Evolutionary conservation across 1,140 invertebrate genomes (phyloP).

Genomic region (Drosophila pandora): DNA sequence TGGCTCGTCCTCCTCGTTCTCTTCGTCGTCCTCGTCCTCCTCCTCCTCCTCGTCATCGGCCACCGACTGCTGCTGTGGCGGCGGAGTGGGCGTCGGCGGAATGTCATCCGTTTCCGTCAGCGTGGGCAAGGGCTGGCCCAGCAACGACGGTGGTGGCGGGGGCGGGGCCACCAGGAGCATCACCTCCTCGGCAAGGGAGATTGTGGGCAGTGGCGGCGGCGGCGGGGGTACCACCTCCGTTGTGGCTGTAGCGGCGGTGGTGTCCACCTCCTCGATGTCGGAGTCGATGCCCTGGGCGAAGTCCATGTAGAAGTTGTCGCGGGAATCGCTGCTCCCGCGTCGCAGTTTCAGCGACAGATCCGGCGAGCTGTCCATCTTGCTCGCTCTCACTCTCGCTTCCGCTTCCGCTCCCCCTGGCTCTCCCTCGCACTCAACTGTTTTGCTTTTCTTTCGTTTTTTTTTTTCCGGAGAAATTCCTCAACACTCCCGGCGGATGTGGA

Average conservation of each 20-base stretch:
- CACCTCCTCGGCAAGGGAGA: slow-evolving; percentile 59
- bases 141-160: slow-evolving; percentile 54
- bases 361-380: slow-evolving; percentile 89
- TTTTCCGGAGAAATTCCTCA: background rate
- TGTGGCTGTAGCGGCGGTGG: slow-evolving; percentile 70
- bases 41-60: slow-evolving; percentile 35
- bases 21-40: slow-evolving; percentile 9
- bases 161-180: slow-evolving; percentile 64
- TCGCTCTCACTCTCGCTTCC: slow-evolving; percentile 3
- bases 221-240: slow-evolving; percentile 24
- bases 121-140: slow-evolving; percentile 68
- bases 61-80: slow-evolving; percentile 56
- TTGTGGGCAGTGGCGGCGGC: slow-evolving; percentile 54
- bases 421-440: background rate
- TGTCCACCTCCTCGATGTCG: slow-evolving; percentile 93
- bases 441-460: background rate
- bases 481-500: background rate
- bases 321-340: slow-evolving; percentile 92
- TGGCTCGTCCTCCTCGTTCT: slow-evolving; percentile 40
- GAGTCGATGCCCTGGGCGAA: slow-evolving; percentile 94
- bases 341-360: slow-evolving; percentile 91
- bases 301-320: slow-evolving; percentile 95
- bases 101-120: slow-evolving; percentile 77
- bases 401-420: background rate
- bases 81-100: slow-evolving; percentile 78